Percentiles rank a stretch among this genome's conserved stretches.
These are phyloP conservation scores for Kryptopterus vitreolus DNA, from an alignment of 2,797 vertebrate genomes.

Conservation along the genomic window DNA sequence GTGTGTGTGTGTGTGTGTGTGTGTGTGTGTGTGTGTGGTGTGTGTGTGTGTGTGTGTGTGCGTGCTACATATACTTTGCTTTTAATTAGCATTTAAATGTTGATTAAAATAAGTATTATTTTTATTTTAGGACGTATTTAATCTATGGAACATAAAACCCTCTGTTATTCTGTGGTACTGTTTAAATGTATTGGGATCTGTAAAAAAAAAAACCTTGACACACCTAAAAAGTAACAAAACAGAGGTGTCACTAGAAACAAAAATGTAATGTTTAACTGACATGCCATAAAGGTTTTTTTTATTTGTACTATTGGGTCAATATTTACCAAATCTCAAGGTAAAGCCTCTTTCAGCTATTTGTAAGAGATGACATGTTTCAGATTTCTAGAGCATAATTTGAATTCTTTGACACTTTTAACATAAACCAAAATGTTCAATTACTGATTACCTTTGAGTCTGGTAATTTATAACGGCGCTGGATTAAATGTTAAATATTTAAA, in stretches of 20 bases:
- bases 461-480: background rate
- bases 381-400: background rate
- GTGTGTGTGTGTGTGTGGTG: too few relatives aligned
- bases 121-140: background rate
- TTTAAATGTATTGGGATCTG: background rate
- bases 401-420: background rate
- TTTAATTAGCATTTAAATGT: background rate
- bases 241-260: background rate
- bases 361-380: background rate
- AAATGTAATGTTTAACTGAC: conserved; percentile 36
- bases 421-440: background rate
- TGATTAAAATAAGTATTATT: background rate
- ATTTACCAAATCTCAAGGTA: background rate
- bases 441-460: background rate
- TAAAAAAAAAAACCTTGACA: conserved; percentile 37
- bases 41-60: too few relatives aligned
- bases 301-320: background rate
- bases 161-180: background rate
- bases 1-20: too few relatives aligned
- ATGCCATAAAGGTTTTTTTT: background rate
- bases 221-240: background rate
- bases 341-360: background rate
- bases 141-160: background rate
- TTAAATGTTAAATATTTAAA: background rate
- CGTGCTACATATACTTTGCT: background rate